These are phyloP conservation scores for Leptocoma aspasia DNA, from an alignment of 2,113 vertebrate species.

Conservation along the genomic window DNA sequence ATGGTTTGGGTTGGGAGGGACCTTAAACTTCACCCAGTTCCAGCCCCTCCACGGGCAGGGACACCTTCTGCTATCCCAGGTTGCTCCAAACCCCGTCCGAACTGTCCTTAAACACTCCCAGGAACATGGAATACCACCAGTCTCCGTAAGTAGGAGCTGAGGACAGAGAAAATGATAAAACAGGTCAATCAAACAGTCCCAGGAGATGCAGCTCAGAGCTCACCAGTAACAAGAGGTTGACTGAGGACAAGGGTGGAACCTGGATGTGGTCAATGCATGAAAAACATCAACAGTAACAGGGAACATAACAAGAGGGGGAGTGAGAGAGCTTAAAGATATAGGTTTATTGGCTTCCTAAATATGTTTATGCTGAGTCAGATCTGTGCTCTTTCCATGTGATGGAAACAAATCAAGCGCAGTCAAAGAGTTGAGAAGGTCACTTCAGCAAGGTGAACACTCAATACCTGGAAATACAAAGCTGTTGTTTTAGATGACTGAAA, in stretches of 20 bases:
- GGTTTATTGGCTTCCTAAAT: neutral
- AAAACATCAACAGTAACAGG: neutral
- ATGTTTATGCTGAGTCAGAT: neutral
- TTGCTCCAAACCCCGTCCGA: neutral
- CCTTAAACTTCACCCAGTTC: neutral
- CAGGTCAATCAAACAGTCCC: neutral
- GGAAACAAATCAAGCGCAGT: neutral
- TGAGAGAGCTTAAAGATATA: neutral
- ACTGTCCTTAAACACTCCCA: neutral
- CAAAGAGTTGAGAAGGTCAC: neutral
- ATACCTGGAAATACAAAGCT: neutral
- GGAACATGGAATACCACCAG: neutral
- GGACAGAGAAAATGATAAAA: neutral
- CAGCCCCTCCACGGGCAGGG: accelerated
- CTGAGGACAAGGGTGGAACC: neutral
- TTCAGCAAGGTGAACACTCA: neutral
- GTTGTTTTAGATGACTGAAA: neutral
- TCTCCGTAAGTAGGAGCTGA: accelerated
- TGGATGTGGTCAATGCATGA: accelerated
- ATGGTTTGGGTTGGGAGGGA: neutral
- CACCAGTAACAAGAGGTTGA: neutral
- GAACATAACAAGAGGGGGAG: neutral
- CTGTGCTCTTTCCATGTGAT: accelerated
- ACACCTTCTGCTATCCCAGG: too few relatives aligned
- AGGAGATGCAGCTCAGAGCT: neutral